Evolutionary conservation across 2,888 invertebrate species (phyloP), one percentile per base, ranked within the genome.

Genomic region (Plebejus melissa): DNA sequence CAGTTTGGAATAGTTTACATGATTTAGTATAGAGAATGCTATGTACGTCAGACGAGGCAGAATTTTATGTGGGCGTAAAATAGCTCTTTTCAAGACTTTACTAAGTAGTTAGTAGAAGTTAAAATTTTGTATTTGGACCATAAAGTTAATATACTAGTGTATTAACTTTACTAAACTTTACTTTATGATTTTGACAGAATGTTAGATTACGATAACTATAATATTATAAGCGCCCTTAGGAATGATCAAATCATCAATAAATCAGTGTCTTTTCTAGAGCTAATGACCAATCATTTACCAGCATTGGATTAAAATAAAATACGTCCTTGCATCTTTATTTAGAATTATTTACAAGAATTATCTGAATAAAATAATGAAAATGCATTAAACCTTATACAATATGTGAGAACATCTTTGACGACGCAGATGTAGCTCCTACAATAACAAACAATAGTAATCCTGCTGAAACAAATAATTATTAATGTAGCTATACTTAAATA

Each of bases 281-380:
- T 38, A 6, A 38, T 38, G 0, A 9, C 46, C 46, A 46, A 46
- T 46, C 2, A 46, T 46, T 46, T 46, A 46, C 2, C 2, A 46
- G 9, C 9, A 46, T 46, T 2, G 0, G 46, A 46, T 46, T 46
- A 0, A 46, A 9, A 50, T n/a, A 22, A 0, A 7, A 9, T 58
- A 58, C 22, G 22, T 22, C 22, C 22, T 58, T 9, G 57, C n/a
- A 7, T 58, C 22, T 58, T 22, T 58, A 22, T 58, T 22, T 16
- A 54, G 54, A 54, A 54, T 54, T 7, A 58, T 58, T 58, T 58
- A n/a, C 58, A 58, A 54, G 54, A 54, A 58, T 58, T 58, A n/a
- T 22, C 1, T 58, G 2, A 58, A 58, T 58, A 58, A 58, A 58
- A 58, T 58, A 58, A 58, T 22, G 58, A 58, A 58, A 58, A 58